Base-by-base conservation (phyloP, 2,888 invertebrate genomes). In the Eupithecia exiguata region DNA sequence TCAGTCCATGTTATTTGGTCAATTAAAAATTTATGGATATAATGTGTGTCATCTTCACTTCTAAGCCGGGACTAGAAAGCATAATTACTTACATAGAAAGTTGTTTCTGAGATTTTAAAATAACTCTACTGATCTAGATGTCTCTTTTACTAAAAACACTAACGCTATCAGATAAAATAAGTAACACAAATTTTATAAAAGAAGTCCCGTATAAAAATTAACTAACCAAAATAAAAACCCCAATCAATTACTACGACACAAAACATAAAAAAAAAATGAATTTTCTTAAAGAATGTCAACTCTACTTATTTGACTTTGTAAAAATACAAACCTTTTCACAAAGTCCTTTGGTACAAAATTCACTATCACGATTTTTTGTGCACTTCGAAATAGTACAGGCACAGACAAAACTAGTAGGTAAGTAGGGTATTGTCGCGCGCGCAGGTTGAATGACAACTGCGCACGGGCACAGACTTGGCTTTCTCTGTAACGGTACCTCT, bases 401-500 rank as follows among this genome's bases (percentile, higher is more conserved):
- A 40, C 25, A 43, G 14, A 40, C 40, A 66, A 38, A 40, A 38
- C 67, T 67, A 61, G 63, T 68, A 63, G 43, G 36, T 74, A 63
- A 72, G 75, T 75, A 70, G 75, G 72, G 65, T 75, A 75, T 72
- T 70, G 72, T 46, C 80, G 74, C 75, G 77, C 73, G 78, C 77
- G 75, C 76, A 71, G 75, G 75, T 73, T 67, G 75, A 74, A 76
- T 75, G 76, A 74, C 80, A 77, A 82, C 83, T 82, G 79, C 79
- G 74, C 75, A 83, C 87, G 78, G 78, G 74, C 74, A 84, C 87
- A 84, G 87, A 85, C 80, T 74, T 78, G 80, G 87, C 93, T 93
- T 93, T 93, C 93, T 89, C 92, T 86, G 76, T 91, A 93, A 93
- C 93, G 92, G 93, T 89, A 90, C 58, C 74, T 73, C 68, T 70